Percentiles rank a stretch among this genome's conserved stretches.
phyloP scores from a whole-genome alignment of 2,888 invertebrate species.

The Phrixothrix hirtus region DNA sequence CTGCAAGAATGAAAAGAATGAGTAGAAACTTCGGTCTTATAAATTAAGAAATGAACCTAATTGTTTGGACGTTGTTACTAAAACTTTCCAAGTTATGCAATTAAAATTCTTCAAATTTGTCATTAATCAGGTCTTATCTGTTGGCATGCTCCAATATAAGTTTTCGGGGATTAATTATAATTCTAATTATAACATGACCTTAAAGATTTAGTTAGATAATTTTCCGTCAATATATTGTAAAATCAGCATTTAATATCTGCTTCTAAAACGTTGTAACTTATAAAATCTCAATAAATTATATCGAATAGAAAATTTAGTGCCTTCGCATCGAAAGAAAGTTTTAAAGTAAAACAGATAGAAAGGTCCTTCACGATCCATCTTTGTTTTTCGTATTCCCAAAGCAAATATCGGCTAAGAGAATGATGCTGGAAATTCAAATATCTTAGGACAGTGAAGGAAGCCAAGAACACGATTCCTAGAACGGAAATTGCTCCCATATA shows the following conservation, averaged over 20 bases:
- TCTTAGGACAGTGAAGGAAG: conserved; percentile 33
- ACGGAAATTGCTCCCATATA: conserved; percentile 44
- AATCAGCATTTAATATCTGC: not conserved
- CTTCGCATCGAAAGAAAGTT: too few species aligned
- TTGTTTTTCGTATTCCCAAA: conserved; percentile 9
- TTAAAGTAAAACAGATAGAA: not conserved
- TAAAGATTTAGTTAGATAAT: conserved; percentile 6
- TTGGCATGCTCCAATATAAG: conserved; percentile 7
- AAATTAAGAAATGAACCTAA: conserved; percentile 27
- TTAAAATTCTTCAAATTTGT: conserved; percentile 29
- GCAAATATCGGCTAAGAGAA: conserved; percentile 11
- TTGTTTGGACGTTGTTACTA: conserved; percentile 19
- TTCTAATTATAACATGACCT: conserved; percentile 16
- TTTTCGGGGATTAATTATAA: conserved; percentile 19
- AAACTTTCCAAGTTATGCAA: conserved; percentile 23
- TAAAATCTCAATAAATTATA: not conserved
- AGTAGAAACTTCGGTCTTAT: conserved; percentile 19
- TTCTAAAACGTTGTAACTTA: not conserved
- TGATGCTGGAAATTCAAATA: conserved; percentile 23
- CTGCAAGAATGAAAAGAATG: conserved; percentile 15
- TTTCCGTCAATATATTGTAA: not conserved
- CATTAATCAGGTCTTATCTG: conserved; percentile 32
- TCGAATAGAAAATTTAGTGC: too few species aligned
- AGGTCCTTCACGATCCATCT: conserved; percentile 1
- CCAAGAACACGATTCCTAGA: conserved; percentile 38